Conservation (phyloP, 53 echinoderm and acorn worm genomes). For the Holothuria leucospilota region DNA sequence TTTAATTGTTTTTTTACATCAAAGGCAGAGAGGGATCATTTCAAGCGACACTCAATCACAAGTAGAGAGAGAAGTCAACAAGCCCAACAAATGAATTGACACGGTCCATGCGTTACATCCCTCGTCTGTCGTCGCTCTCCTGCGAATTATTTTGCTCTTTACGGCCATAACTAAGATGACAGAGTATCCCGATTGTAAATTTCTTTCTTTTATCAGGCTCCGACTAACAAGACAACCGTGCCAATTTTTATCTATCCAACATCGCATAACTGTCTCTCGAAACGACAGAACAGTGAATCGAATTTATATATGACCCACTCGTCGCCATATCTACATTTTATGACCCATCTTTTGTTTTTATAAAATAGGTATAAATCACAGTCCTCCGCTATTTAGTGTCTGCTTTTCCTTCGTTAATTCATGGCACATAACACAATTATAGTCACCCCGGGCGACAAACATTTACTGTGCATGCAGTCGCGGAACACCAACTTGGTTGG, state of each 20-base stretch:
- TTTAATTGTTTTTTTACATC: conserved; percentile 40
- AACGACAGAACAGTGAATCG: conserved; percentile 22
- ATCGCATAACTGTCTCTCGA: conserved; percentile 26
- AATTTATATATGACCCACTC: conserved; percentile 40
- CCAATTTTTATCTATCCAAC: no score
- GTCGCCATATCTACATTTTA: conserved; percentile 42
- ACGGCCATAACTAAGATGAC: conserved; percentile 27
- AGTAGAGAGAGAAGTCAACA: not conserved
- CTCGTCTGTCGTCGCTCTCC: conserved; percentile 25
- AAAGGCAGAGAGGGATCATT: conserved; percentile 5
- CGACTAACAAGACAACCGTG: conserved; percentile 43
- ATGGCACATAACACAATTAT: conserved; percentile 29
- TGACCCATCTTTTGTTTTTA: conserved; percentile 37
- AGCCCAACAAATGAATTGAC: conserved; percentile 22
- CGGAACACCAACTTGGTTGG: conserved; percentile 37
- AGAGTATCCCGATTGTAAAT: conserved; percentile 28
- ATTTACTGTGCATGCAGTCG: conserved; percentile 32
- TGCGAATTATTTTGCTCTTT: conserved; percentile 8
- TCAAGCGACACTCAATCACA: conserved; percentile 19
- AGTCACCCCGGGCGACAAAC: conserved; percentile 50
- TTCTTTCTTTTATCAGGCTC: conserved; percentile 35
- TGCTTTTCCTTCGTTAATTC: conserved; percentile 1
- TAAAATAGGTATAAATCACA: conserved; percentile 37
- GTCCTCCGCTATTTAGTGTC: conserved; percentile 22
- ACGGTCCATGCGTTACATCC: conserved; percentile 11